Conservation (phyloP, 30 jellyfish, hydroid and myxozoan genomes). For the Catostylus mosaicus region DNA sequence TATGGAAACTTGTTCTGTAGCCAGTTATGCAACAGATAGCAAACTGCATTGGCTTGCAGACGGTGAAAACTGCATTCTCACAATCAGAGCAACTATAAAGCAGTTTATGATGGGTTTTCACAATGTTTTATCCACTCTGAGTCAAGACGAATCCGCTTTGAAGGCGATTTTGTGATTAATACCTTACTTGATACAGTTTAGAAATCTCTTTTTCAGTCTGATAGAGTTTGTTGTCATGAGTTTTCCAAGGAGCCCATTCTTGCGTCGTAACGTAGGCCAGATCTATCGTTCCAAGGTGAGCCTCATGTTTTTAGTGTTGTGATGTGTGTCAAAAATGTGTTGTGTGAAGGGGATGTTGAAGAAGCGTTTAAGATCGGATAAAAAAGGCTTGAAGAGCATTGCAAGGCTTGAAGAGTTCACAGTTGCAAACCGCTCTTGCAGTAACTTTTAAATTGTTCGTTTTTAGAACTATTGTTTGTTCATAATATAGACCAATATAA, state of each 20-base stretch:
- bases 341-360: too few species aligned
- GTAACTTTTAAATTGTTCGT: too few species aligned
- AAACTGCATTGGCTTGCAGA: background rate
- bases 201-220: background rate
- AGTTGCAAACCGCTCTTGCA: too few species aligned
- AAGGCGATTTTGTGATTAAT: background rate
- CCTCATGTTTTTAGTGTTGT: background rate
- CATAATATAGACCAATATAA: too few species aligned
- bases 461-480: too few species aligned
- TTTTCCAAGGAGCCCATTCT: constrained; percentile 16
- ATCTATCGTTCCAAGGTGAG: constrained; percentile 11
- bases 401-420: too few species aligned
- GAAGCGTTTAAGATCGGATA: too few species aligned
- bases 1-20: background rate
- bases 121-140: background rate
- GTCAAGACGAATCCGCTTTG: background rate
- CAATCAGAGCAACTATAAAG: too few species aligned
- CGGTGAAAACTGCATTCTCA: too few species aligned
- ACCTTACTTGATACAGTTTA: background rate
- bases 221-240: constrained; percentile 8
- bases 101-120: background rate
- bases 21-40: background rate
- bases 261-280: constrained; percentile 3
- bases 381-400: too few species aligned
- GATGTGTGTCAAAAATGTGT: too few species aligned